Conservation (phyloP, 2,888 invertebrate species). For the Phorcus lineatus region DNA sequence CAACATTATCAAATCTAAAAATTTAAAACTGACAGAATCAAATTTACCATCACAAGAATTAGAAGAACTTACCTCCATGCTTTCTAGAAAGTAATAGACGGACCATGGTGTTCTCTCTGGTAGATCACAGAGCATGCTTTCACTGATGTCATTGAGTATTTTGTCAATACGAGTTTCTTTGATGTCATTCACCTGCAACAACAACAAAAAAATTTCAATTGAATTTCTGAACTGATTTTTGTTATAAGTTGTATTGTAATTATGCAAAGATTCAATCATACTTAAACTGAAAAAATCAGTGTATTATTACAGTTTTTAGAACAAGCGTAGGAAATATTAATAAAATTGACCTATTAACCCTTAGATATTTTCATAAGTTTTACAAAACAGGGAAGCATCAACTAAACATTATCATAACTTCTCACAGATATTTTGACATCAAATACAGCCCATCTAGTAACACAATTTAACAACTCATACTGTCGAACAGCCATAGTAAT, state of each 20-base stretch:
- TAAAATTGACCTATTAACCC: no score
- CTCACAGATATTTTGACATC: no score
- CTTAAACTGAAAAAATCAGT: background rate
- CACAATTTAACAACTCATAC: no score
- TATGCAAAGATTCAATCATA: background rate
- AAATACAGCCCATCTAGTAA: no score
- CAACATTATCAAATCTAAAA: no score
- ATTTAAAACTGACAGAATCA: no score
- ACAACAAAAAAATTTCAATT: slow-evolving; percentile 26
- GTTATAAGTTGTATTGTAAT: background rate
- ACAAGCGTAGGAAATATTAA: background rate
- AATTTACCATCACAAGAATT: no score
- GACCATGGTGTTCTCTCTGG: slow-evolving; percentile 78
- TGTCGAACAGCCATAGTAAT: no score
- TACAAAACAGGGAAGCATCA: no score
- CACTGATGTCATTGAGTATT: slow-evolving; percentile 81
- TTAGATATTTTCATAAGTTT: no score
- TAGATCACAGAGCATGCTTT: slow-evolving; percentile 78
- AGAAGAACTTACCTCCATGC: slow-evolving; percentile 78
- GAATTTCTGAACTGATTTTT: background rate
- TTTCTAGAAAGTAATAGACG: slow-evolving; percentile 80
- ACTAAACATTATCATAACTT: no score
- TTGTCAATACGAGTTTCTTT: slow-evolving; percentile 85
- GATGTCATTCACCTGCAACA: slow-evolving; percentile 81
- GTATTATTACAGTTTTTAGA: background rate